Percentiles rank a stretch among this genome's conserved stretches.
Conservation (phyloP, 2,888 invertebrate species). For the Drosophila kokeensis region DNA sequence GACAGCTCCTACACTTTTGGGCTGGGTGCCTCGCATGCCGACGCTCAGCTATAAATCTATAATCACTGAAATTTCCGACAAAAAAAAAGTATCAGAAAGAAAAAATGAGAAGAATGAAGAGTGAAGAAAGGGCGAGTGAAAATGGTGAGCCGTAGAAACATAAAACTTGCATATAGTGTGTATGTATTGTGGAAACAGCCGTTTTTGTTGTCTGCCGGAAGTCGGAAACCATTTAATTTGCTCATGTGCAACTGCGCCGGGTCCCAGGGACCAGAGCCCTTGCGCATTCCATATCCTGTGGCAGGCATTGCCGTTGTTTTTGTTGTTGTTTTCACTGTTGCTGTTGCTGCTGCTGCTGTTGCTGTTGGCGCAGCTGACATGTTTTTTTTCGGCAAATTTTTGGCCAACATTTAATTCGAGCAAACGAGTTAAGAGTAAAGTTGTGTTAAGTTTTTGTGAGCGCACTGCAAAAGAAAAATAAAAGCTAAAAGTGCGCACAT, state of each 20-base stretch:
- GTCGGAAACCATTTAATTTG: conserved; percentile 80
- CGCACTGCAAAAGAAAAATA: conserved; percentile 67
- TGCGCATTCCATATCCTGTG: conserved; percentile 58
- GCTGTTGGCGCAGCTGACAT: conserved; percentile 65
- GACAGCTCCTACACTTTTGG: conserved; percentile 62
- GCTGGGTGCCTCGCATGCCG: conserved; percentile 32
- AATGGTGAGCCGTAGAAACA: conserved; percentile 53
- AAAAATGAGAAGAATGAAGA: not conserved
- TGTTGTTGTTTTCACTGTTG: not conserved
- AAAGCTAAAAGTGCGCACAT: conserved; percentile 55
- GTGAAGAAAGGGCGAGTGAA: conserved; percentile 6
- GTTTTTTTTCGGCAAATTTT: conserved; percentile 64
- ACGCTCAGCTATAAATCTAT: conserved; percentile 70
- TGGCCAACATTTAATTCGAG: conserved; percentile 76
- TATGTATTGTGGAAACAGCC: conserved; percentile 61
- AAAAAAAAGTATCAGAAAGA: conserved; percentile 5
- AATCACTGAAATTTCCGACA: conserved; percentile 59
- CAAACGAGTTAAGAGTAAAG: conserved; percentile 80
- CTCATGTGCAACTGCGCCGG: conserved; percentile 76
- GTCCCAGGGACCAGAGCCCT: conserved; percentile 27
- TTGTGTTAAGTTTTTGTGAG: conserved; percentile 75
- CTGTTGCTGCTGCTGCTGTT: not conserved
- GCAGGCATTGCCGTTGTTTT: conserved; percentile 30
- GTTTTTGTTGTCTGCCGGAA: conserved; percentile 77
- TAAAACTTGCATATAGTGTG: conserved; percentile 60